Conservation (phyloP, 2,797 vertebrate genomes). For the Muscicapa striata region DNA sequence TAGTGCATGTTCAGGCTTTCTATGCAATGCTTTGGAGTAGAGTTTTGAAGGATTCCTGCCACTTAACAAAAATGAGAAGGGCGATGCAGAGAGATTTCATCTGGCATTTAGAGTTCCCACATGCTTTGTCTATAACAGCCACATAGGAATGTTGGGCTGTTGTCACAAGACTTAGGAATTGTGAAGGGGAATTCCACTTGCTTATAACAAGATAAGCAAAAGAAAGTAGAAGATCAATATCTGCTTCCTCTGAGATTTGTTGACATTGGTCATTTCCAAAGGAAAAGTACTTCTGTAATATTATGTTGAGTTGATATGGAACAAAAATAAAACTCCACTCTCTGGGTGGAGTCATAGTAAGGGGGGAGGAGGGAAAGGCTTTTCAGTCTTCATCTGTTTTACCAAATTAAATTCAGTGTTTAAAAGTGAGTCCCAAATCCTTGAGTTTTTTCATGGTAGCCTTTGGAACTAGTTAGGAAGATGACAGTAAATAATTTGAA, state of each 20-base stretch:
- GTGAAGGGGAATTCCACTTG: background rate
- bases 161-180: background rate
- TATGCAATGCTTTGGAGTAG: background rate
- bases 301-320: background rate
- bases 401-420: background rate
- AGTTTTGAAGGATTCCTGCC: background rate
- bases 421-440: background rate
- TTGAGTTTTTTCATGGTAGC: background rate
- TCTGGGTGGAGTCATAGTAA: background rate
- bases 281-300: background rate
- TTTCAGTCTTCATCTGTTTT: background rate
- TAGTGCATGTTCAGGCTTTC: background rate
- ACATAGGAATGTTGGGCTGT: background rate
- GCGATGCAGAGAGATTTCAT: background rate
- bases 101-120: background rate
- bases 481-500: background rate
- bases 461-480: background rate
- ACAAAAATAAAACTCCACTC: background rate
- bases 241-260: background rate
- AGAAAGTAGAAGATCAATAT: background rate
- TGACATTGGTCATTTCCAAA: background rate
- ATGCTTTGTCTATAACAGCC: rapidly evolving
- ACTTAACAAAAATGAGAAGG: background rate
- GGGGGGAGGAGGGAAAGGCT: background rate
- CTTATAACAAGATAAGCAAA: background rate